Evolutionary conservation across 2,113 vertebrate species (phyloP).

Genomic region (Oryzias melastigma): DNA sequence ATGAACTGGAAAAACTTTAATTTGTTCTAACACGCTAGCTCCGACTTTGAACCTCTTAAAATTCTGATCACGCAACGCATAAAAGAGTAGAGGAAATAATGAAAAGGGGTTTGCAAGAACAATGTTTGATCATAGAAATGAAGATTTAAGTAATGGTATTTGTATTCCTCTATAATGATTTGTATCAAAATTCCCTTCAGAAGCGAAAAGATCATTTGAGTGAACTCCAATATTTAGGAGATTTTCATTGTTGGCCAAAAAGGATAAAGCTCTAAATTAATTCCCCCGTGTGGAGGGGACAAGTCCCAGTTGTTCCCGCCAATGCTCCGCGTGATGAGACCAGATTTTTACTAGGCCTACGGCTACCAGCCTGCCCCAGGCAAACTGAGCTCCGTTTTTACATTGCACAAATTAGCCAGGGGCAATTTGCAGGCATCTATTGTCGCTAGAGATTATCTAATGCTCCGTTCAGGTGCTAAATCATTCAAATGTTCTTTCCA

Average conservation of each 20-base stretch:
- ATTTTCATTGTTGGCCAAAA: conserved; percentile 38
- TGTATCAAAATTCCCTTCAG: conserved; percentile 40
- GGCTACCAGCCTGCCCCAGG: conserved; percentile 47
- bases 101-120: neutral
- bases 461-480: conserved; percentile 36
- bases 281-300: conserved; percentile 26
- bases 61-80: conserved; percentile 1
- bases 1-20: neutral
- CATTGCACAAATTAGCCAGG: conserved; percentile 48
- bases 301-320: conserved; percentile 21
- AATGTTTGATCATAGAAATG: conserved; percentile 6
- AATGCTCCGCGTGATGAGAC: conserved; percentile 27
- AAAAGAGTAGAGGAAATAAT: neutral
- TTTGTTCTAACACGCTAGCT: conserved; percentile 2
- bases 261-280: conserved; percentile 17
- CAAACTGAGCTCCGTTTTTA: conserved; percentile 38
- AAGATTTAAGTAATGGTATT: conserved; percentile 7
- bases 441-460: conserved; percentile 24
- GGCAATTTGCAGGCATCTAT: conserved; percentile 44
- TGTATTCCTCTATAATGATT: conserved; percentile 28
- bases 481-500: conserved; percentile 20
- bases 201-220: conserved; percentile 27
- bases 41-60: neutral
- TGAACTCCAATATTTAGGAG: conserved; percentile 17
- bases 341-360: conserved; percentile 35